Evolutionary conservation across 2,113 vertebrate species (phyloP), one percentile per base, ranked within the genome.

Genomic region (Myxocyprinus asiaticus): DNA sequence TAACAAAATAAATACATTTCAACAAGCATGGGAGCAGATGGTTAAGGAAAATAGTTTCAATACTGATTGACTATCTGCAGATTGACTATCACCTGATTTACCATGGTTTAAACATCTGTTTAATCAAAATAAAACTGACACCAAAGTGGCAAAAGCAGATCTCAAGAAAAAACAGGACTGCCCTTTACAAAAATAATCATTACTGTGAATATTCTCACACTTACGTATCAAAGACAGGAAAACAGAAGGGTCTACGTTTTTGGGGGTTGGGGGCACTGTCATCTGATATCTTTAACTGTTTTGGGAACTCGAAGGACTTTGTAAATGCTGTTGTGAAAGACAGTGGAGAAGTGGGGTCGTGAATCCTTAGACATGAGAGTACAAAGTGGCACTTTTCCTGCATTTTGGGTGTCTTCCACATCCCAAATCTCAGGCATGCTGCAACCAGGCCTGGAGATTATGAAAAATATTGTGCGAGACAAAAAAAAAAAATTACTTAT

Each of bases 341-440:
- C 91, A 0, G 95, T 96, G 84, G 87, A 88, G 89, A 99, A 99
- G 89, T 98, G 92, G 0, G 97, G 98, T 68, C 92, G 90, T 2
- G 97, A 93, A 83, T 96, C 94, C 87, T 92, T 92, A 85, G 92
- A 93, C 87, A 99, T 89, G 66, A 96, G 84, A 64, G 92, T 94
- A 87, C 98, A 99, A 33, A 99, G 89, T 11, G 98, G 97, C 6
- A 87, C 86, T 88, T 89, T 96, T 65, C 95, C 96, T 0, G 79
- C 85, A 33, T 99, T 97, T 50, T 89, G 58, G 0, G 92, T 91
- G 83, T 99, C 96, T 88, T 98, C 97, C 0, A 98, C 89, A 63
- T 99, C 97, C 98, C 98, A 99, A 61, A 99, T 99, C 91, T 99
- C 98, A 66, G 98, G 96, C 96, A 99, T 96, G 84, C 96, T 99